These are phyloP conservation scores for Eupristina koningsbergeri DNA, from an alignment of 1,140 invertebrate genomes.

Conservation along the genomic window DNA sequence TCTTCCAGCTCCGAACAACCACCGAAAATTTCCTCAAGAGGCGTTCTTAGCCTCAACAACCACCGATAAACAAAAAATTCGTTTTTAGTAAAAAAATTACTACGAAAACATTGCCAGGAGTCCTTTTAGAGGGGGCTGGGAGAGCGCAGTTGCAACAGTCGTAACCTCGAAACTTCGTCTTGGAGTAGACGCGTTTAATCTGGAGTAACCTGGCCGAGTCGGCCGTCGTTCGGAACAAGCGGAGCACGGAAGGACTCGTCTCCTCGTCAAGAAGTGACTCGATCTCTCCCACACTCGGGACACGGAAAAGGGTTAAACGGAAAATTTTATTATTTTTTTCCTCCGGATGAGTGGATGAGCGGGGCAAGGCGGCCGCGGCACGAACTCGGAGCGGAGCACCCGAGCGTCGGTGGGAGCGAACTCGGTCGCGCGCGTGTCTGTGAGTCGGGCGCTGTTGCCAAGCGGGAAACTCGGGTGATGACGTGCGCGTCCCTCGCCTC, in stretches of 20 bases:
- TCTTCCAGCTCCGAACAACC: too few relatives aligned
- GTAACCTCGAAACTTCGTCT: not conserved
- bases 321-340: not conserved
- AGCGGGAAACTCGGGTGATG: slow-evolving; percentile 44
- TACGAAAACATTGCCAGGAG: too few relatives aligned
- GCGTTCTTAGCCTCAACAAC: too few relatives aligned
- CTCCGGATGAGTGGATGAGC: not conserved
- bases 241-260: too few relatives aligned
- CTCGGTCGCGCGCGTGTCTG: not conserved
- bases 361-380: not conserved
- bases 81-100: too few relatives aligned
- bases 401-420: not conserved
- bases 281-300: not conserved
- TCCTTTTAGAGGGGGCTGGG: too few relatives aligned
- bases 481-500: not conserved
- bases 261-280: not conserved
- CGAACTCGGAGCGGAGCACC: not conserved
- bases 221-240: too few relatives aligned
- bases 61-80: too few relatives aligned
- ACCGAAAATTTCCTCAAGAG: too few relatives aligned
- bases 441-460: slow-evolving; percentile 45
- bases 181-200: not conserved
- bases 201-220: too few relatives aligned
- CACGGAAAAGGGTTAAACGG: not conserved
- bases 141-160: too few relatives aligned